A percentile compares a stretch with the other conserved stretches of the same genome.
Evolutionary conservation across 1,140 invertebrate species (phyloP).

Genomic region (Anastrepha obliqua): DNA sequence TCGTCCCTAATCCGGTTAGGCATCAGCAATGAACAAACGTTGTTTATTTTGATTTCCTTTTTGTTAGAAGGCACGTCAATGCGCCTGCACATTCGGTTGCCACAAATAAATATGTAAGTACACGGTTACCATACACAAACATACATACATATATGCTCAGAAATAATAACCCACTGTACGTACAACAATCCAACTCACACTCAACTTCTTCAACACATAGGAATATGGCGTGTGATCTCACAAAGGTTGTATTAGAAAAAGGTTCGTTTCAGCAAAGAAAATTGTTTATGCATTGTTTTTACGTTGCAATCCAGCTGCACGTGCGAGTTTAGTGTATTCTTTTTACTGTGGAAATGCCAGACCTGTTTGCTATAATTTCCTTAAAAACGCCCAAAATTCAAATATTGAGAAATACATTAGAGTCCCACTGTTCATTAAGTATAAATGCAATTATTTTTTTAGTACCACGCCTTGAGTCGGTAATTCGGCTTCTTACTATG

Average conservation of each 20-base stretch:
- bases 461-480: too few species aligned
- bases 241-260: neutral
- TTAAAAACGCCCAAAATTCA: neutral
- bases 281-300: neutral
- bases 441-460: too few species aligned
- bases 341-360: neutral
- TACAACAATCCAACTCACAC: neutral
- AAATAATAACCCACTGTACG: slow-evolving; percentile 16
- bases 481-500: too few species aligned
- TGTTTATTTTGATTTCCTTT: slow-evolving; percentile 44
- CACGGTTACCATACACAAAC: neutral
- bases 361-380: neutral
- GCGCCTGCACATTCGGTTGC: slow-evolving; percentile 12
- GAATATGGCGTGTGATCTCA: neutral
- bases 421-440: too few species aligned
- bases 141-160: neutral
- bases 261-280: neutral
- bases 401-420: neutral
- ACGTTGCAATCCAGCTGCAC: neutral
- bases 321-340: slow-evolving; percentile 24
- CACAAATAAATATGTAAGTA: neutral
- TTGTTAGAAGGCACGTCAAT: slow-evolving; percentile 31
- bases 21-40: slow-evolving; percentile 47
- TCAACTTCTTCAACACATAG: neutral
- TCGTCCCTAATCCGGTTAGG: slow-evolving; percentile 48